Evolutionary conservation across 2,113 vertebrate species (phyloP).

Genomic region (Istiophorus platypterus): DNA sequence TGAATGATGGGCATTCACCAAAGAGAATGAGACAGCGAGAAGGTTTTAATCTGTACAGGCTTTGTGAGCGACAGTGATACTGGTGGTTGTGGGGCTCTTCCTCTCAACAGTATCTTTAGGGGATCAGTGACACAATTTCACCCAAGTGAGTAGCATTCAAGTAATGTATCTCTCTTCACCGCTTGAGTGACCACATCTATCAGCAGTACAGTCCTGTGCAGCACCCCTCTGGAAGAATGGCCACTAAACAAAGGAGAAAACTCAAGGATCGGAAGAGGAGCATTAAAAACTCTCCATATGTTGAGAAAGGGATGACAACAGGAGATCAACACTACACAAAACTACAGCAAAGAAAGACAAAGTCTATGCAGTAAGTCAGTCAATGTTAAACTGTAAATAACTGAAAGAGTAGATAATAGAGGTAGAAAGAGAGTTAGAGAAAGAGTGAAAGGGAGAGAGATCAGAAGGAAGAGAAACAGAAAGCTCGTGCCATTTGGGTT

Average conservation of each 20-base stretch:
- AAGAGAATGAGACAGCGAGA: constrained; percentile 29
- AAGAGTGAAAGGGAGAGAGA: constrained; percentile 17
- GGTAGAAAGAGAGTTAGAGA: constrained; percentile 31
- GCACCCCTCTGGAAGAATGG: constrained; percentile 25
- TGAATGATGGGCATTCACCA: constrained; percentile 64
- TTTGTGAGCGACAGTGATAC: constrained; percentile 31
- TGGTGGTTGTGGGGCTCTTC: constrained; percentile 32
- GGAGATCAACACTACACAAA: not conserved
- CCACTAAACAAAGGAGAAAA: constrained; percentile 41
- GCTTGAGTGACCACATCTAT: constrained; percentile 58
- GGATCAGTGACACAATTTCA: constrained; percentile 56
- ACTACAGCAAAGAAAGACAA: constrained; percentile 20
- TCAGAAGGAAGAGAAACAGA: constrained; percentile 42
- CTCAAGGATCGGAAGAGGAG: constrained; percentile 29
- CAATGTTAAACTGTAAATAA: constrained; percentile 3
- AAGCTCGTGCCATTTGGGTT: constrained; percentile 70
- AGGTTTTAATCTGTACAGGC: constrained; percentile 41
- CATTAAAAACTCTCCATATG: constrained; percentile 23
- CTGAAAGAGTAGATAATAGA: constrained; percentile 27
- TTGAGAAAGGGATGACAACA: constrained; percentile 22
- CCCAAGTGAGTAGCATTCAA: constrained; percentile 47
- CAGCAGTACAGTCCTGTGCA: constrained; percentile 25
- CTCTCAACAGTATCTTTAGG: constrained; percentile 31
- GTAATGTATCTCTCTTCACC: constrained; percentile 55
- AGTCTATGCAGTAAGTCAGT: constrained; percentile 8